Conservation (phyloP, 2,888 invertebrate genomes). For the Caenorhabditis doughertyi region DNA sequence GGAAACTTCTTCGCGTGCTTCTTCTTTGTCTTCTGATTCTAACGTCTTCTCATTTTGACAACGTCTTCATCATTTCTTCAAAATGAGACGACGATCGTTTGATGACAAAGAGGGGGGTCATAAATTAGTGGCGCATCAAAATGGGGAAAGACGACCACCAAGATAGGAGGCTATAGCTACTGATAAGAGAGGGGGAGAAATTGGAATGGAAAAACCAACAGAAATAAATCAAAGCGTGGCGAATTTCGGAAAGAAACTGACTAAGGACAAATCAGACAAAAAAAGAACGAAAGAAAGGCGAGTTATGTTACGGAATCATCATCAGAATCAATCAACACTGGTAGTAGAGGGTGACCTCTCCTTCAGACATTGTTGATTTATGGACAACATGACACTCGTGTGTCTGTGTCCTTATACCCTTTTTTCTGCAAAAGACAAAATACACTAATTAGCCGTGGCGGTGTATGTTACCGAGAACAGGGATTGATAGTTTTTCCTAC, state of each 20-base stretch:
- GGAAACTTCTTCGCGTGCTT: slow-evolving; percentile 12
- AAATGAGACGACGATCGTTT: too few species aligned
- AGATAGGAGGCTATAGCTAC: neutral
- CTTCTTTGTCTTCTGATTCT: neutral
- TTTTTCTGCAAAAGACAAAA: slow-evolving; percentile 1
- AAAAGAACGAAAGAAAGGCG: neutral
- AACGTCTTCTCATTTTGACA: neutral
- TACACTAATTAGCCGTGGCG: slow-evolving; percentile 51
- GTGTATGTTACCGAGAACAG: too few species aligned
- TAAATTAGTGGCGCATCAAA: slow-evolving; percentile 40
- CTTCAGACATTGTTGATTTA: slow-evolving; percentile 20
- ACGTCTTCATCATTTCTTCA: neutral
- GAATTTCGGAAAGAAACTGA: slow-evolving; percentile 12
- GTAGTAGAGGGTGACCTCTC: slow-evolving; percentile 55
- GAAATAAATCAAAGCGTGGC: slow-evolving; percentile 38
- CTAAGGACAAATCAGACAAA: neutral
- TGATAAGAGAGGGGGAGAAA: too few species aligned
- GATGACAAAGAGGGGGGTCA: slow-evolving; percentile 21
- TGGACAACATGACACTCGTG: slow-evolving; percentile 45
- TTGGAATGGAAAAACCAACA: slow-evolving; percentile 56
- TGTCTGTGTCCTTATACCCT: neutral
- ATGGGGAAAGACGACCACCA: neutral
- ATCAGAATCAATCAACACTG: slow-evolving; percentile 38
- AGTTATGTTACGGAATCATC: neutral
- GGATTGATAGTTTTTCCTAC: too few species aligned